These are phyloP conservation scores for Lasioglossum albipes DNA, from an alignment of 1,140 invertebrate species.

Conservation along the genomic window DNA sequence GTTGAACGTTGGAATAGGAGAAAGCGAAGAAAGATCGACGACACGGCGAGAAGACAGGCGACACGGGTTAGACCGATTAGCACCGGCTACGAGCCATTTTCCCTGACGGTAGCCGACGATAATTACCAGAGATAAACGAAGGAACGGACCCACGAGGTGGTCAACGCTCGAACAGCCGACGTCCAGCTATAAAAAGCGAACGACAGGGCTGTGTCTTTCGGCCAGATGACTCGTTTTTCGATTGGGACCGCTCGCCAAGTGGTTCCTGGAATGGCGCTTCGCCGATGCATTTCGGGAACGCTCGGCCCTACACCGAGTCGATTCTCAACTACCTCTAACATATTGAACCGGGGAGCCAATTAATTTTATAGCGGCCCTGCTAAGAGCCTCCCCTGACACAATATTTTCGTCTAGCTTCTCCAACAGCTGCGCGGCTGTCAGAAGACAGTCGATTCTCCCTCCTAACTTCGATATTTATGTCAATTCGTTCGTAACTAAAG, in stretches of 20 bases:
- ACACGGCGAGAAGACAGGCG: not conserved
- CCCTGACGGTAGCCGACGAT: conserved; percentile 19
- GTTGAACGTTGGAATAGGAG: not conserved
- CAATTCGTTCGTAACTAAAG: too few relatives aligned
- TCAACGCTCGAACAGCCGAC: conserved; percentile 1
- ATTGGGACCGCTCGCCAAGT: conserved; percentile 24
- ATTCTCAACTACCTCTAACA: not conserved
- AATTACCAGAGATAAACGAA: conserved; percentile 47
- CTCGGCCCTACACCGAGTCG: not conserved
- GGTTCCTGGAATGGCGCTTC: not conserved
- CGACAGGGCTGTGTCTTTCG: not conserved
- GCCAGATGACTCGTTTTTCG: conserved; percentile 20
- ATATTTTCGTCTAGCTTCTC: too few relatives aligned
- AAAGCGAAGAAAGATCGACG: not conserved
- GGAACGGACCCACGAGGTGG: not conserved
- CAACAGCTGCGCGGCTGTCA: too few relatives aligned
- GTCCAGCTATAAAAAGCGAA: not conserved
- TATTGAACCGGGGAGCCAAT: not conserved
- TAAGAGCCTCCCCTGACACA: too few relatives aligned
- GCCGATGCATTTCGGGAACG: not conserved
- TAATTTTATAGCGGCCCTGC: not conserved
- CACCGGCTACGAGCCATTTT: conserved; percentile 6
- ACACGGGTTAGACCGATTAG: not conserved
- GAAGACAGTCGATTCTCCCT: too few relatives aligned
- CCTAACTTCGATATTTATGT: too few relatives aligned